phyloP scores from a whole-genome alignment of 2,888 invertebrate species.

The Dioctria rufipes region DNA sequence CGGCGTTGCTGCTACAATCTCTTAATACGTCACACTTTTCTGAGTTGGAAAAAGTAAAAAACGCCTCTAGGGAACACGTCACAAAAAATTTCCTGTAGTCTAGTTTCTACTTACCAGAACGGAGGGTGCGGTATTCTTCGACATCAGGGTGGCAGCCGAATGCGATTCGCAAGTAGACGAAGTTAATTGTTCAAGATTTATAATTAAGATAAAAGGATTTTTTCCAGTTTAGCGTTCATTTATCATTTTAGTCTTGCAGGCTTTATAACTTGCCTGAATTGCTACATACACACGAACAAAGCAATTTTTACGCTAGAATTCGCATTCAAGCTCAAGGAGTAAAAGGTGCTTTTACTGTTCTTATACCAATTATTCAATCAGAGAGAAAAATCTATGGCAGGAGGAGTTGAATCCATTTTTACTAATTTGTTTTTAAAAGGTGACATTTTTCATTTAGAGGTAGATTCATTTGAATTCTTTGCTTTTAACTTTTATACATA shows the following conservation, averaged over 20 bases:
- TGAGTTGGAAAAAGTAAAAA: conserved; percentile 22
- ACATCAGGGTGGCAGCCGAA: conserved; percentile 28
- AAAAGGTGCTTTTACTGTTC: too few relatives aligned
- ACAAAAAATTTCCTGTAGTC: conserved; percentile 43
- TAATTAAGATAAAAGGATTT: conserved; percentile 39
- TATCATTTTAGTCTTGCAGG: conserved; percentile 23
- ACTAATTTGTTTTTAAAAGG: not conserved
- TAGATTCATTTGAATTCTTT: too few relatives aligned
- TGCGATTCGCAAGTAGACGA: conserved; percentile 16
- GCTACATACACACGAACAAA: too few relatives aligned
- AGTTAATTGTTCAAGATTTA: conserved; percentile 49
- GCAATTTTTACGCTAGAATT: too few relatives aligned
- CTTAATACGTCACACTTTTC: conserved; percentile 41
- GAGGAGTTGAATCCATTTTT: too few relatives aligned
- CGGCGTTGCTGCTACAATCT: not conserved
- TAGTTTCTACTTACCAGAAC: conserved; percentile 3
- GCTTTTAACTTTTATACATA: too few relatives aligned
- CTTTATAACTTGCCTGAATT: not conserved
- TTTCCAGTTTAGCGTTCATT: conserved; percentile 33
- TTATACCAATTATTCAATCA: too few relatives aligned
- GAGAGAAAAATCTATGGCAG: not conserved
- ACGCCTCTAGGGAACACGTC: conserved; percentile 19
- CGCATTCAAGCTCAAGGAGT: too few relatives aligned
- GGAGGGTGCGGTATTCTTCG: conserved; percentile 24
- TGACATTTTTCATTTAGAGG: not conserved